These are phyloP conservation scores for Eutrigla gurnardus DNA, from an alignment of 2,797 vertebrate genomes.

Conservation along the genomic window DNA sequence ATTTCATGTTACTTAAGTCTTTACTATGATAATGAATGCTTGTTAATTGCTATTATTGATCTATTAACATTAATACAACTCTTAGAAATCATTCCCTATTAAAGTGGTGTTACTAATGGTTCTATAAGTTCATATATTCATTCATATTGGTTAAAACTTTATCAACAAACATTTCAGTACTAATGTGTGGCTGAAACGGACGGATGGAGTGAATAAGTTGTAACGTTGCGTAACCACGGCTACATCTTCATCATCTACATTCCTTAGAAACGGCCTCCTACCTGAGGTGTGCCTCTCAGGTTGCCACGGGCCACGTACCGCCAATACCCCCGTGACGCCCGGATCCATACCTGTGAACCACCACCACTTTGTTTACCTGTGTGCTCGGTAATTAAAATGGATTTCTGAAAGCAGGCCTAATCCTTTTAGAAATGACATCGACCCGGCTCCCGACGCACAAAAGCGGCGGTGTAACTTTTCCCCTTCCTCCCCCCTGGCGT, in stretches of 20 bases:
- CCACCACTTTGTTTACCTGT: constrained; percentile 80
- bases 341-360: constrained; percentile 73
- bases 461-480: constrained; percentile 54
- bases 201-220: too few species aligned
- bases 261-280: constrained; percentile 22
- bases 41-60: constrained; percentile 5
- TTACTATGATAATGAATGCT: background rate
- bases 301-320: constrained; percentile 72
- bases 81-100: too few species aligned
- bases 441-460: constrained; percentile 59
- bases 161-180: too few species aligned
- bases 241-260: constrained; percentile 13
- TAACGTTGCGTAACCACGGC: too few species aligned
- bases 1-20: background rate
- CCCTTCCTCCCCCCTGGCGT: background rate
- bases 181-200: too few species aligned
- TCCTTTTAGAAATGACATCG: constrained; percentile 81
- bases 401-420: constrained; percentile 78
- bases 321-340: constrained; percentile 71
- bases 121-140: too few species aligned
- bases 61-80: background rate
- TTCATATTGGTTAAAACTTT: too few species aligned
- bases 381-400: constrained; percentile 84
- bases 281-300: constrained; percentile 53
- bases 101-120: too few species aligned